Base-by-base conservation (phyloP, 2,113 vertebrate species). In the Osmerus eperlanus region DNA sequence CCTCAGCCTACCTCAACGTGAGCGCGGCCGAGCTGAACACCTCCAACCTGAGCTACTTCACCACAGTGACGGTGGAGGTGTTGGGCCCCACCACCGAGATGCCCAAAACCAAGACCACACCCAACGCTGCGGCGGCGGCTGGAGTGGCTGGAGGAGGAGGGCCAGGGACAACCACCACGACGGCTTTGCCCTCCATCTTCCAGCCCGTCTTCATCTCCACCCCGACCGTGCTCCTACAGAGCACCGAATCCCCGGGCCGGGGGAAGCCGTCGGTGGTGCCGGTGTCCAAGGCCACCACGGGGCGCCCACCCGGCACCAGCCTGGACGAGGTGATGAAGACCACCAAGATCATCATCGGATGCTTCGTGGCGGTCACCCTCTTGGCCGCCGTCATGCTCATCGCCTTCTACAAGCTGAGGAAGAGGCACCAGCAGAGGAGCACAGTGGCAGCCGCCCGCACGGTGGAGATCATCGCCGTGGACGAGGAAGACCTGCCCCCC, bases 281-380 rank as follows among this genome's bases (percentile, higher is more conserved):
- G 67, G 93, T 92, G 4, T 83, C 92, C 16, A 91, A 94, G 74
- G 74, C 89, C 63, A 91, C 87, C 15, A 94, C 89, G 32, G 91
- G 93, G 80, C 93, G 93, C 79, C 90, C 88, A 70, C 93, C 94
- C 70, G 89, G 85, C 71, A 71, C 88, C 7, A 98, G 97, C 85
- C 78, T 99, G 81, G 97, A 99, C 69, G 97, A 99, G 89, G 96
- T 98, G 79, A 99, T 99, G 97, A 96, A 94, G 91, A 99, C 97
- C 85, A 99, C 97, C 69, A 99, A 99, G 86, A 99, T 99, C 85
- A 99, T 99, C 91, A 99, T 99, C 65, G 97, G 96, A 47, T 99
- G 97, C 89, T 99, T 99, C 71, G 97, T 99, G 88, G 96, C 97
- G 0, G 96, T 98, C 67, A 99, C 97, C 7, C 90, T 99, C 60